Percentiles rank a stretch among this genome's conserved stretches.
phyloP scores from a whole-genome alignment of 2,113 vertebrate species.

The Triplophysa dalaica region DNA sequence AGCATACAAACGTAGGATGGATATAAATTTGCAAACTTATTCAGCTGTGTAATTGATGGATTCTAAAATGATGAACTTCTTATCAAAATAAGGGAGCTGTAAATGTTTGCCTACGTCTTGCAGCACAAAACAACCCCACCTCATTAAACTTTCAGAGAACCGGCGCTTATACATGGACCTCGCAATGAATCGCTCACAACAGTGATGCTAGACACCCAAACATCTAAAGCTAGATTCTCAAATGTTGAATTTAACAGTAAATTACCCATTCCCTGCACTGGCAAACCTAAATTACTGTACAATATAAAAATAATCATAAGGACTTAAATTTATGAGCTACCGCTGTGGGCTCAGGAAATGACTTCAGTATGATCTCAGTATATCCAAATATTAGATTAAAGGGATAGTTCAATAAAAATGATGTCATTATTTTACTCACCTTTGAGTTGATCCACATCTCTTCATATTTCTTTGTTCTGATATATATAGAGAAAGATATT shows the following conservation, averaged over 20 bases:
- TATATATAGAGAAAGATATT: too few relatives aligned
- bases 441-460: too few relatives aligned
- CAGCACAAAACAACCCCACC: constrained; percentile 22
- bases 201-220: background rate
- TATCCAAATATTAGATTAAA: too few relatives aligned
- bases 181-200: constrained; percentile 1
- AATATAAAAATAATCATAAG: constrained; percentile 55
- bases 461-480: too few relatives aligned
- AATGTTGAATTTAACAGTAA: constrained; percentile 22
- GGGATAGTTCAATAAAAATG: too few relatives aligned
- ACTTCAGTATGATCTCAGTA: background rate
- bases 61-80: constrained; percentile 32
- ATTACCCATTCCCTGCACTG: constrained; percentile 29
- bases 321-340: constrained; percentile 29
- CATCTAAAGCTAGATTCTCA: constrained; percentile 32
- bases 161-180: constrained; percentile 35
- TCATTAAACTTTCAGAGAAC: constrained; percentile 45
- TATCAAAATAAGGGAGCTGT: constrained; percentile 39
- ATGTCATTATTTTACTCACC: too few relatives aligned
- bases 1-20: background rate
- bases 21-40: constrained; percentile 39
- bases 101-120: constrained; percentile 38
- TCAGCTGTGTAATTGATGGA: constrained; percentile 45
- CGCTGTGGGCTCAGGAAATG: constrained; percentile 33
- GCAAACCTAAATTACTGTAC: constrained; percentile 57